These are phyloP conservation scores for Drosophila rellima DNA, from an alignment of 2,888 invertebrate genomes.

Conservation along the genomic window DNA sequence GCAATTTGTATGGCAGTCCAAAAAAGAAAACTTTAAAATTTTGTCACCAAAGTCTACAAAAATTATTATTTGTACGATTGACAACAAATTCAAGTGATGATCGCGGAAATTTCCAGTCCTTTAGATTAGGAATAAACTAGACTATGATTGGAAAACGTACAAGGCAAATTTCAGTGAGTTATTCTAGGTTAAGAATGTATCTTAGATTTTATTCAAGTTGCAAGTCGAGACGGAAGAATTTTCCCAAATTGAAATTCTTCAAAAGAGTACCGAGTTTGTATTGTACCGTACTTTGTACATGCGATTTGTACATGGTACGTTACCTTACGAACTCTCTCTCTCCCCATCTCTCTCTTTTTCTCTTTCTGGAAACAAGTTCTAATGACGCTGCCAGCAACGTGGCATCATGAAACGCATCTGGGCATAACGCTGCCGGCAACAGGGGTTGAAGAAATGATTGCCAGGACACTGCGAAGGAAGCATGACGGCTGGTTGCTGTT, in stretches of 20 bases:
- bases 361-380: conserved; percentile 1
- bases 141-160: not conserved
- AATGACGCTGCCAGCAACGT: conserved; percentile 56
- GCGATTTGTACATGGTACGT: conserved; percentile 41
- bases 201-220: conserved; percentile 20
- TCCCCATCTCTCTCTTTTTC: too few relatives aligned
- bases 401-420: conserved; percentile 70
- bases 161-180: not conserved
- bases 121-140: not conserved
- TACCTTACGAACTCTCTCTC: conserved; percentile 40
- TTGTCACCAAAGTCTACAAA: conserved; percentile 24
- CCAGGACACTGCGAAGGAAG: conserved; percentile 15
- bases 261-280: conserved; percentile 32
- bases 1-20: conserved; percentile 16
- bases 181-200: not conserved
- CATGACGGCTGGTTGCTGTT: conserved; percentile 1
- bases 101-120: not conserved
- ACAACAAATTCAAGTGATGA: conserved; percentile 34
- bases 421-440: conserved; percentile 53
- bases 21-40: conserved; percentile 33
- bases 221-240: conserved; percentile 28
- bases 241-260: not conserved
- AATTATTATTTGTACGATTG: conserved; percentile 21
- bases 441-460: conserved; percentile 35
- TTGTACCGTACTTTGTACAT: conserved; percentile 51